Base-by-base conservation (phyloP, 2,113 vertebrate species). In the Notothenia rossii region DNA sequence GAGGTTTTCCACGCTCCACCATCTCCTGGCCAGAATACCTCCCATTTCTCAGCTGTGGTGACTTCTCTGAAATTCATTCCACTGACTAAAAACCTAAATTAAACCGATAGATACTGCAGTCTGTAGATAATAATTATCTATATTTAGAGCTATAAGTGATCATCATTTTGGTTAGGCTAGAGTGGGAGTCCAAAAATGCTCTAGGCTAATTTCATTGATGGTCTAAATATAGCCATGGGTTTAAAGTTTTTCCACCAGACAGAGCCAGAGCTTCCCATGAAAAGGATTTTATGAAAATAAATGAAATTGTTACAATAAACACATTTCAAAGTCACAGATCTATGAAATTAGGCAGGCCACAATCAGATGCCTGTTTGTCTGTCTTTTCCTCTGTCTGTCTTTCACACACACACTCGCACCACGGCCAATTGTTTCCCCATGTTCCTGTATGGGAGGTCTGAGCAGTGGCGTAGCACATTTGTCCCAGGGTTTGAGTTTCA, bases 91-190 rank as follows among this genome's bases (percentile, higher is more conserved):
- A 89, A 89, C 79, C 85, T 88, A 76, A 91, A 89, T 92, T 88
- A 89, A 91, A 91, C 83, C 77, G 61, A 91, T 82, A 89, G 84
- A 88, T 86, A 89, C 77, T 84, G 75, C 75, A 86, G 82, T 85
- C 81, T 75, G 65, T 72, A 68, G 74, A 90, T 81, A 64, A 90
- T 85, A 92, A 93, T 91, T 83, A 87, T 84, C 80, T 82, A 90
- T 89, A 90, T 90, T 92, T 91, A 90, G 84, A 90, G 85, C 83
- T 81, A 72, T 86, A 83, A 89, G 79, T 75, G 84, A 89, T 90
- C 79, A 73, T 85, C 84, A 92, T 91, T 91, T 88, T 90, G 84
- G 84, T 91, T 82, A 86, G 81, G 79, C 69, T 88, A 83, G 79
- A 71, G 79, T 15, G 1, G 49, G 74, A 82, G 71, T 87, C 87